Conservation (phyloP, 2,888 invertebrate species). For the Prosopocoilus inquinatus region DNA sequence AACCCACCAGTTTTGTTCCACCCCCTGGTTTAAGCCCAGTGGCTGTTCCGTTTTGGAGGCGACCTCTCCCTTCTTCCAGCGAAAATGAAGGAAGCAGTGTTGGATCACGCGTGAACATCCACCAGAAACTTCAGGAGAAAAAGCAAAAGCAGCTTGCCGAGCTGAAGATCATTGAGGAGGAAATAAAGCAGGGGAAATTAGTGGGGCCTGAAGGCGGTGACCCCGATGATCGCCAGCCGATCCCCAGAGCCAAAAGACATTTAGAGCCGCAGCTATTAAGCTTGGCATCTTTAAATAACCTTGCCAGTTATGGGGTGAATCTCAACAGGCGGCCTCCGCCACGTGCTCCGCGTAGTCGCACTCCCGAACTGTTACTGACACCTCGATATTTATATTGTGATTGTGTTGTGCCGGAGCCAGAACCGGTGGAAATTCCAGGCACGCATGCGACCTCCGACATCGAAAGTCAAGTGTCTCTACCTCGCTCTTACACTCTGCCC, state of each 20-base stretch:
- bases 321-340: constrained; percentile 43
- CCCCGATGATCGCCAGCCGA: constrained; percentile 61
- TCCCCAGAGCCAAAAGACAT: constrained; percentile 67
- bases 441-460: constrained; percentile 61
- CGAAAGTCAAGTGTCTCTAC: constrained; percentile 77
- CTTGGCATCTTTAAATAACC: constrained; percentile 47
- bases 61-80: constrained; percentile 68
- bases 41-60: constrained; percentile 71
- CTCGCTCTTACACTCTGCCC: constrained; percentile 81
- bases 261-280: constrained; percentile 60
- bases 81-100: constrained; percentile 76
- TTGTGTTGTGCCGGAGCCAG: constrained; percentile 46
- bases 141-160: constrained; percentile 85
- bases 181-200: constrained; percentile 75
- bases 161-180: constrained; percentile 78
- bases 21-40: constrained; percentile 58
- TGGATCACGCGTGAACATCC: constrained; percentile 76
- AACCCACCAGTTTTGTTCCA: constrained; percentile 85
- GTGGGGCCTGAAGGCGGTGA: constrained; percentile 57
- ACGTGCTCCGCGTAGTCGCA: constrained; percentile 59
- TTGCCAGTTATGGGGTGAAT: constrained; percentile 49
- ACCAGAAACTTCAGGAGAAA: constrained; percentile 83
- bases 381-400: constrained; percentile 67
- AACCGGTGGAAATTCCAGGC: constrained; percentile 40
- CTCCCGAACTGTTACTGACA: constrained; percentile 76